These are phyloP conservation scores for Papilio glaucus DNA, from an alignment of 1,140 invertebrate genomes.

Conservation along the genomic window DNA sequence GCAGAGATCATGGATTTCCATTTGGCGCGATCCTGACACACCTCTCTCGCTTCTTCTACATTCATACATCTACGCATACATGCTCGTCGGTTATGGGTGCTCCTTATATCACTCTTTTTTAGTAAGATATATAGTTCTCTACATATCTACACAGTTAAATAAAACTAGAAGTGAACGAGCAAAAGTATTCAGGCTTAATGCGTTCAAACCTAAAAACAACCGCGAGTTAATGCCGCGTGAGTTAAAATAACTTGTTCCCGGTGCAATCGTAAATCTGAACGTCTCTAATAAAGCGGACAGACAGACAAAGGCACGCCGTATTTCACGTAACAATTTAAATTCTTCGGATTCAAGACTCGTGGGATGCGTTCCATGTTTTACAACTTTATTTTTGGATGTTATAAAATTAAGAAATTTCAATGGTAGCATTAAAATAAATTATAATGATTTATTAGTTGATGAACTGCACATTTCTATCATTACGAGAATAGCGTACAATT, in stretches of 20 bases:
- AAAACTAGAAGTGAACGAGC: neutral
- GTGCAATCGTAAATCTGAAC: constrained; percentile 58
- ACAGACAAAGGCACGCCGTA: constrained; percentile 68
- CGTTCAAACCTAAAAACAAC: constrained; percentile 5
- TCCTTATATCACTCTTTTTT: too few species aligned
- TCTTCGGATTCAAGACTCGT: constrained; percentile 48
- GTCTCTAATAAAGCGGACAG: constrained; percentile 64
- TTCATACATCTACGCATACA: too few species aligned
- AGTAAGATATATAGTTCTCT: too few species aligned
- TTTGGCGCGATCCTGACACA: too few species aligned
- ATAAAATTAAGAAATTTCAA: neutral
- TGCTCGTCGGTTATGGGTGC: too few species aligned
- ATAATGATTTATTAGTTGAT: too few species aligned
- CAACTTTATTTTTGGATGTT: constrained; percentile 44
- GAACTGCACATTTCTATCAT: too few species aligned
- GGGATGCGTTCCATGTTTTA: constrained; percentile 49
- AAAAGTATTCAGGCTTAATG: constrained; percentile 2
- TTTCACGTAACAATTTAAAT: constrained; percentile 71
- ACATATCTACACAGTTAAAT: neutral
- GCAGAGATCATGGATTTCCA: too few species aligned
- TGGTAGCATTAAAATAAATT: neutral
- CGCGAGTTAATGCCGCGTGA: constrained; percentile 1
- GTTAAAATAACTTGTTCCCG: constrained; percentile 40
- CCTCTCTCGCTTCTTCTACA: too few species aligned
- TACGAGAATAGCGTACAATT: too few species aligned